Percentiles rank a stretch among this genome's conserved stretches.
phyloP scores from a whole-genome alignment of 2,797 vertebrate species.

The Fundulus diaphanus region DNA sequence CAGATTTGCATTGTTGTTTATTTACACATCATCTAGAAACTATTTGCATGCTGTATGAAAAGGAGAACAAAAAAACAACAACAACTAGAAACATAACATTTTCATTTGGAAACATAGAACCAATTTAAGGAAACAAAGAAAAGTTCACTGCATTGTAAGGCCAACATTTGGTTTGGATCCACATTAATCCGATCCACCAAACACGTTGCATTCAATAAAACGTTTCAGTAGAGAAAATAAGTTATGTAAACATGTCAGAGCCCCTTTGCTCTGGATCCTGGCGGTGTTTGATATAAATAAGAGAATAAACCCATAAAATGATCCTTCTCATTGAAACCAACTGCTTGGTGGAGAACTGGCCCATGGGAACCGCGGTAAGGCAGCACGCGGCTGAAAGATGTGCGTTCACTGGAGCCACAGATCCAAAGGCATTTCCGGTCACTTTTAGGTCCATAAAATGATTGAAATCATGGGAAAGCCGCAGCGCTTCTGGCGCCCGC shows the following conservation, averaged over 20 bases:
- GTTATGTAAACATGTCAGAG: constrained; percentile 65
- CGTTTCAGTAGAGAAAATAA: constrained; percentile 72
- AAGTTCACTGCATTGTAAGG: background rate
- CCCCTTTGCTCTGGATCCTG: constrained; percentile 32
- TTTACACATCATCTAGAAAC: constrained; percentile 1
- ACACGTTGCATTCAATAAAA: constrained; percentile 1
- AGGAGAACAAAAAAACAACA: background rate
- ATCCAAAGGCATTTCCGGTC: constrained; percentile 1
- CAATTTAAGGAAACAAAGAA: background rate
- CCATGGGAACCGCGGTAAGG: background rate
- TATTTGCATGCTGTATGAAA: background rate
- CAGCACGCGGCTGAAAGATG: too few species aligned
- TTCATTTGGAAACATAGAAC: background rate
- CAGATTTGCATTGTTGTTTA: constrained; percentile 4
- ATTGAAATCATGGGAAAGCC: background rate
- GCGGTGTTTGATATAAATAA: constrained; percentile 41
- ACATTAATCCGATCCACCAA: background rate
- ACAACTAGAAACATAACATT: background rate
- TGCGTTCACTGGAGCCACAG: background rate
- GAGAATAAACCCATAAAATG: background rate
- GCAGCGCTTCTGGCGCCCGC: background rate
- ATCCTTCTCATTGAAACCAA: background rate
- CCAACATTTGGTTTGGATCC: background rate
- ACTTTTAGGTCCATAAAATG: constrained; percentile 8
- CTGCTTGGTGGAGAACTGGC: background rate